These are phyloP conservation scores for Malaclemys terrapin DNA, from an alignment of 2,113 vertebrate species.

Conservation along the genomic window DNA sequence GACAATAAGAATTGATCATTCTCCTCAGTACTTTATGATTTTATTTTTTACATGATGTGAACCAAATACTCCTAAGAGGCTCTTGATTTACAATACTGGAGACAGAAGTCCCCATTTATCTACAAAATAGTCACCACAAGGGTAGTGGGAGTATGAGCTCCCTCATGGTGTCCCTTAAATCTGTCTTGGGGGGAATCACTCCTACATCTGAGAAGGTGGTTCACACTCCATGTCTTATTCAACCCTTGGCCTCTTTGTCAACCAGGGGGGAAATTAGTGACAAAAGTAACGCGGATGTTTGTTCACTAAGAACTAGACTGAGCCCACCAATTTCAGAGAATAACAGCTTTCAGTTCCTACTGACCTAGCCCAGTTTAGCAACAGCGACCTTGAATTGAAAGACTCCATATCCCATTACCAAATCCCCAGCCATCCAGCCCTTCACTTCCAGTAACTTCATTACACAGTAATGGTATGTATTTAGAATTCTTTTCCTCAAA, in stretches of 20 bases:
- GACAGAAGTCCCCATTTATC: not conserved
- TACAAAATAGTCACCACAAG: not conserved
- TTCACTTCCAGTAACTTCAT: not conserved
- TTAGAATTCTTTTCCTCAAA: not conserved
- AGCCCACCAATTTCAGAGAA: not conserved
- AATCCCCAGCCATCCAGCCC: not conserved
- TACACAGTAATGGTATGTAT: not conserved
- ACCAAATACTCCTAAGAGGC: not conserved
- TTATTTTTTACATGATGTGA: not conserved
- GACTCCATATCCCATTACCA: not conserved
- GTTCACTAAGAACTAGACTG: not conserved
- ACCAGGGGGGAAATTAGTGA: not conserved
- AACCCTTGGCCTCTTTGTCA: not conserved
- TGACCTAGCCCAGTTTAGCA: not conserved
- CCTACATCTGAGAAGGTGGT: not conserved
- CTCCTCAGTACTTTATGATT: not conserved
- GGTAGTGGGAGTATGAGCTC: not conserved
- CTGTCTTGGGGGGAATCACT: not conserved
- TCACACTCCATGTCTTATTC: not conserved
- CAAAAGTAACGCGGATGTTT: not conserved
- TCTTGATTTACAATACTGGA: not conserved
- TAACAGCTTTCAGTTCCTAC: not conserved
- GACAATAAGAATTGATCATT: not conserved
- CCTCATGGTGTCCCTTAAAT: not conserved
- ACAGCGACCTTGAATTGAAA: not conserved